Conservation (phyloP, 2,888 invertebrate genomes). For the Synanthedon tipuliformis region DNA sequence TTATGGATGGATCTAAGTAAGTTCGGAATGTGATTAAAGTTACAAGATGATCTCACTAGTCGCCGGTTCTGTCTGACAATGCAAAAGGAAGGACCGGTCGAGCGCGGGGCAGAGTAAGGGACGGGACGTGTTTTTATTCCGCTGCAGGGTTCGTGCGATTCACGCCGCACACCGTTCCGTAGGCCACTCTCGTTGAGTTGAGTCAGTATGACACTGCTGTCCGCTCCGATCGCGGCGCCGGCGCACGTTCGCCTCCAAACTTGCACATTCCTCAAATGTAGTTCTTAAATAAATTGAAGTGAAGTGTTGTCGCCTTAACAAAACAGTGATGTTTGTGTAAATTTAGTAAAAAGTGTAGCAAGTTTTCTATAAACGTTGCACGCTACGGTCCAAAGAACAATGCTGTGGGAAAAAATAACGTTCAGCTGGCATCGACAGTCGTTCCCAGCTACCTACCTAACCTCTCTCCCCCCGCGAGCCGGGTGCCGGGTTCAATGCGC, state of each 20-base stretch:
- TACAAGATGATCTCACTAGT: conserved; percentile 63
- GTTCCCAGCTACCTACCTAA: conserved; percentile 67
- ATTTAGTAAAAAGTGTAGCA: conserved; percentile 33
- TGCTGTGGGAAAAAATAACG: conserved; percentile 73
- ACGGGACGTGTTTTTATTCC: conserved; percentile 38
- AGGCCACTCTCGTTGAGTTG: conserved; percentile 14
- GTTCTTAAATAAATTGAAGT: conserved; percentile 47
- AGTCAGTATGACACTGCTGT: conserved; percentile 50
- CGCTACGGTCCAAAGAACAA: conserved; percentile 68
- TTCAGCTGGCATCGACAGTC: conserved; percentile 69
- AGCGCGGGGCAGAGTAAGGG: conserved; percentile 30
- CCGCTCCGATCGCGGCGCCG: conserved; percentile 60
- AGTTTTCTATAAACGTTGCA: conserved; percentile 34
- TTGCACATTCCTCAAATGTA: conserved; percentile 38
- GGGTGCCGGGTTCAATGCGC: conserved; percentile 69
- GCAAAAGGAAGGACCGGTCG: conserved; percentile 56
- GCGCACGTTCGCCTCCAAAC: conserved; percentile 35
- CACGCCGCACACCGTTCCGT: conserved; percentile 40
- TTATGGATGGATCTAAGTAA: too few species aligned
- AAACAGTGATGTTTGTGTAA: conserved; percentile 29
- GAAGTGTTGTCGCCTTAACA: conserved; percentile 27
- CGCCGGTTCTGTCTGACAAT: conserved; percentile 61
- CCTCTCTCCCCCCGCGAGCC: conserved; percentile 60
- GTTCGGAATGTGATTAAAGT: conserved; percentile 22
- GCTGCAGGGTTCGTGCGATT: conserved; percentile 55